Evolutionary conservation across 2,888 invertebrate genomes (phyloP), one percentile per base, ranked within the genome.

Genomic region (Schrankia costaestrigalis): DNA sequence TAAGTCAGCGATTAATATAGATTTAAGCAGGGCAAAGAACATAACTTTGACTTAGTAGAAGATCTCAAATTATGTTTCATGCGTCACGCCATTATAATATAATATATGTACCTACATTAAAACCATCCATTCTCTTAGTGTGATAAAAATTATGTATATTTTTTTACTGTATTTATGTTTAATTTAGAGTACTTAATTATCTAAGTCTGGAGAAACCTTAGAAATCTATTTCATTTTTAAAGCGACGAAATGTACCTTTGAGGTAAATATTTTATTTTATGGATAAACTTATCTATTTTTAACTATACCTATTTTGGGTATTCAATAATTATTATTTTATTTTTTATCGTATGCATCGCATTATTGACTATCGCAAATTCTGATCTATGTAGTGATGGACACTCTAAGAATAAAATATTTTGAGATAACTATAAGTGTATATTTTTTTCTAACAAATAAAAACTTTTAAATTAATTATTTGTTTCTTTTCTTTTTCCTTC

Each of bases 381-480:
- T 47, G 72, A 75, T 74, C 71, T 76, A 71, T 69, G 66, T 71
- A 62, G 41, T 59, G 49, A 60, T 63, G 56, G 46, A 63, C 57
- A 60, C 53, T 56, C 47, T 45, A 49, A 64, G 56, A 52, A 59
- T 54, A 51, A 67, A 65, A 69, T 77, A 75, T 77, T 77, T 77
- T 71, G 67, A 71, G 62, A 71, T 68, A 67, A 68, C 56, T 70
- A 31, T 73, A 73, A 71, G 70, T 78, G 71, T 76, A 75, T 76
- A 73, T 75, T 75, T 78, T 76, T 78, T 74, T 77, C 47, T 69
- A 71, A 73, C 49, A 71, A 78, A 77, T 69, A 68, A 73, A 69
- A 49, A 31, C 18, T 41, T 44, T 51, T 46, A 49, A 59, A 47
- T 21, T 21, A 31, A 24, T 55, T 22, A 55, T 55, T 52, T 29